Evolutionary conservation across 2,797 vertebrate species (phyloP).

Genomic region (Platalea minor): DNA sequence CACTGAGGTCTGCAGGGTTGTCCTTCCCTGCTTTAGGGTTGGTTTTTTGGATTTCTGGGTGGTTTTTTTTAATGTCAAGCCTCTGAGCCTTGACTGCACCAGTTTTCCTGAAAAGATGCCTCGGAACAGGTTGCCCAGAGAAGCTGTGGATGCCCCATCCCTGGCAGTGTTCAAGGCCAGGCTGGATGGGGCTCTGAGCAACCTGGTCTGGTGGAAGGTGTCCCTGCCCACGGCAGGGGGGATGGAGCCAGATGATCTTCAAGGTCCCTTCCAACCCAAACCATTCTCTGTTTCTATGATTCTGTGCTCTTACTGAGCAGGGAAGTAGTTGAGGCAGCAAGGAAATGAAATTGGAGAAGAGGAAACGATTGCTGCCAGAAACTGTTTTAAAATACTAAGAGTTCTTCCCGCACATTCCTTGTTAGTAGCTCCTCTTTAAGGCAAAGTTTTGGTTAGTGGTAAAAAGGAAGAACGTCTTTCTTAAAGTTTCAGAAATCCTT

Average conservation of each 20-base stretch:
- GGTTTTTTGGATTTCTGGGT: neutral
- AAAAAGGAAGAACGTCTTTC: neutral
- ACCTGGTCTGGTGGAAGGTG: too few relatives aligned
- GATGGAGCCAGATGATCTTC: too few relatives aligned
- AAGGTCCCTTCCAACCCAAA: too few relatives aligned
- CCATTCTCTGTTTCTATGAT: too few relatives aligned
- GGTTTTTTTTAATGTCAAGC: neutral
- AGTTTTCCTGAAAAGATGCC: neutral
- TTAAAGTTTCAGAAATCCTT: neutral
- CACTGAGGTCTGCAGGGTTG: accelerated
- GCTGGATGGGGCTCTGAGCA: too few relatives aligned
- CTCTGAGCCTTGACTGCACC: neutral
- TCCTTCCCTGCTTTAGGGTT: neutral
- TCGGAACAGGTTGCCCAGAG: too few relatives aligned
- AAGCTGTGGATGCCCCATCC: too few relatives aligned
- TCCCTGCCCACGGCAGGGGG: too few relatives aligned
- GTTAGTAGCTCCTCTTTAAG: neutral
- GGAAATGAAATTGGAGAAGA: neutral
- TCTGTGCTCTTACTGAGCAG: neutral
- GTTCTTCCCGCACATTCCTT: neutral
- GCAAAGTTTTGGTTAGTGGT: neutral
- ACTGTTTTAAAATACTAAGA: neutral
- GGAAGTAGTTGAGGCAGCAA: neutral
- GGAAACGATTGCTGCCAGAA: neutral
- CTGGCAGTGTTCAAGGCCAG: too few relatives aligned